Evolutionary conservation across 37 sponge, comb jelly and placozoan genomes (phyloP).

Genomic region (Eunapius fragilis): DNA sequence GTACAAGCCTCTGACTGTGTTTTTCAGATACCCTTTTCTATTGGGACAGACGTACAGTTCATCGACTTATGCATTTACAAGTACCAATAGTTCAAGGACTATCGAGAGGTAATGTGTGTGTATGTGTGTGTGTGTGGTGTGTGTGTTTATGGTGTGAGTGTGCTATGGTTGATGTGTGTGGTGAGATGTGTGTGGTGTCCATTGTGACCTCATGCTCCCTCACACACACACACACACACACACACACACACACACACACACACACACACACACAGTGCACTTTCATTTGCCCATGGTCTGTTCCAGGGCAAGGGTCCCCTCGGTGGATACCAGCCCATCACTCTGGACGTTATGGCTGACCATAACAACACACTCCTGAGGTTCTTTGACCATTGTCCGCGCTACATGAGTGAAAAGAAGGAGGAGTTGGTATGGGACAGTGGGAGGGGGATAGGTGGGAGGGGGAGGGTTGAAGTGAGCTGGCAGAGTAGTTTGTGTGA

Average conservation of each 20-base stretch:
- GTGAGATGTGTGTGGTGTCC: background rate
- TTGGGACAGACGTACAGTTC: background rate
- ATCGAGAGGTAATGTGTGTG: background rate
- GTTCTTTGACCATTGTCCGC: background rate
- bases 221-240: too few species aligned
- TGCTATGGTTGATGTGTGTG: too few species aligned
- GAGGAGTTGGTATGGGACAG: background rate
- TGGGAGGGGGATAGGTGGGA: background rate
- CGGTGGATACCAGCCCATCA: background rate
- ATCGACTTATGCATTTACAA: background rate
- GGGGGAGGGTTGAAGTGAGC: background rate
- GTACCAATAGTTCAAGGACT: background rate
- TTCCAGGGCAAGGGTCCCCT: background rate
- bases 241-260: too few species aligned
- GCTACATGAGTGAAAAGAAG: background rate
- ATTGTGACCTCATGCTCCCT: background rate
- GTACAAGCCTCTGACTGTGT: background rate
- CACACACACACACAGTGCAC: too few species aligned
- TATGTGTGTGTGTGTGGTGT: too few species aligned
- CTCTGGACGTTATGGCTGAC: background rate
- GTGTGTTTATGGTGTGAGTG: too few species aligned
- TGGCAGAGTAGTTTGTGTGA: background rate
- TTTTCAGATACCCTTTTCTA: background rate
- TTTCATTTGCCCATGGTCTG: background rate
- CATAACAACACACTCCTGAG: background rate